These are phyloP conservation scores for Peromyscus nudipes DNA, from an alignment of 2,797 vertebrate species.

Conservation along the genomic window DNA sequence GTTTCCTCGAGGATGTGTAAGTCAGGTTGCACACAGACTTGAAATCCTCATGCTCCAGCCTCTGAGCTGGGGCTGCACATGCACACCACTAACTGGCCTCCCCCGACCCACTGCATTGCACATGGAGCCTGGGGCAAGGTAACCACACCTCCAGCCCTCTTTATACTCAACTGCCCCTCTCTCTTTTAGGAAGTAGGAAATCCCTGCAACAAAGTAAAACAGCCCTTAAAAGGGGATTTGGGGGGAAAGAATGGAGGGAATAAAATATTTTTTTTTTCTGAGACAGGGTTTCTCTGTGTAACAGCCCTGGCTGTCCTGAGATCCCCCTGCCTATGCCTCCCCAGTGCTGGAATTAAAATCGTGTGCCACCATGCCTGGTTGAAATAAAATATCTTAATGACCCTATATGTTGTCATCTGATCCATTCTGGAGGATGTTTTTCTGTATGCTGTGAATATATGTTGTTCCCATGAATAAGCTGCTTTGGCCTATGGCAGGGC, in stretches of 20 bases:
- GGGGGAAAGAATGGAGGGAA: not conserved
- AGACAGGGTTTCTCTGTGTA: too few species aligned
- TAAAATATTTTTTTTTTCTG: not conserved
- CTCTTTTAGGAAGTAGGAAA: not conserved
- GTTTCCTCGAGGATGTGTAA: constrained; percentile 15
- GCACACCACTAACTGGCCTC: too few species aligned
- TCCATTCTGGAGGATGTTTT: not conserved
- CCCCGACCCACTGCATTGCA: not conserved
- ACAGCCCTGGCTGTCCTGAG: too few species aligned
- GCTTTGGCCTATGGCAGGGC: too few species aligned
- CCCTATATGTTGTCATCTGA: not conserved
- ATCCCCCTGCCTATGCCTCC: too few species aligned
- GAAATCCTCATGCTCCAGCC: not conserved
- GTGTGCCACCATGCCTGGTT: too few species aligned
- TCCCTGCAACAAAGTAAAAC: constrained; percentile 33
- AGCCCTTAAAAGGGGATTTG: constrained; percentile 10
- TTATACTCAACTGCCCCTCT: not conserved
- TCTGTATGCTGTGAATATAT: too few species aligned
- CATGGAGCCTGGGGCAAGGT: not conserved
- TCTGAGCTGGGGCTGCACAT: not conserved
- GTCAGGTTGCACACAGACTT: not conserved
- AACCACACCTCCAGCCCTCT: not conserved
- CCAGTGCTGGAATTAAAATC: too few species aligned
- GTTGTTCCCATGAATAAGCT: too few species aligned
- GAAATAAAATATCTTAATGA: constrained; percentile 26